Conservation (phyloP, 2,888 invertebrate species). For the Siphlonurus alternatus region DNA sequence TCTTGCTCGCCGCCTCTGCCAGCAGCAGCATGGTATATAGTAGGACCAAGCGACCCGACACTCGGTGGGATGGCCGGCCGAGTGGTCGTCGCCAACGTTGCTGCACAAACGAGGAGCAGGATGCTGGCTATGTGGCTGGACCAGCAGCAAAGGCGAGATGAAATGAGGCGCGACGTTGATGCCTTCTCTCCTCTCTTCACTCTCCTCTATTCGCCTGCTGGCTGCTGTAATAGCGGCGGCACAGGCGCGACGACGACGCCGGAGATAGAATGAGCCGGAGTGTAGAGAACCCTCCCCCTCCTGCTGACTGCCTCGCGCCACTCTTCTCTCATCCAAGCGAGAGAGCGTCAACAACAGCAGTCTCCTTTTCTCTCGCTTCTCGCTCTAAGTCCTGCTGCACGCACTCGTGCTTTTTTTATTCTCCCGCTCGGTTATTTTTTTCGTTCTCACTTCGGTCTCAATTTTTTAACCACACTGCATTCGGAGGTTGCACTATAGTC, state of each 20-base stretch:
- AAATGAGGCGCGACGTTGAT: neutral
- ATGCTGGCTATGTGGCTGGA: neutral
- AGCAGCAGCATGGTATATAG: too few relatives aligned
- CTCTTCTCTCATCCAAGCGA: neutral
- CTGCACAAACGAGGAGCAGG: neutral
- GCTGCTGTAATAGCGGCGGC: neutral
- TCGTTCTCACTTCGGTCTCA: neutral
- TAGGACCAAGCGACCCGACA: too few relatives aligned
- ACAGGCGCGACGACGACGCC: neutral
- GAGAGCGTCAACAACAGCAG: neutral
- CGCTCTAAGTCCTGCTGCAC: too few relatives aligned
- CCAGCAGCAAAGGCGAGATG: neutral
- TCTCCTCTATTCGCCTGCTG: neutral
- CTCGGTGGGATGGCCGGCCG: neutral
- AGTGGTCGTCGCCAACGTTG: neutral
- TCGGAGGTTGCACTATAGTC: neutral
- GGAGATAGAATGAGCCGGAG: neutral
- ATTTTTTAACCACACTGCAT: neutral
- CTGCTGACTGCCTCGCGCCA: neutral
- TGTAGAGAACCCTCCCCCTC: neutral
- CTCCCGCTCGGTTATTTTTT: neutral
- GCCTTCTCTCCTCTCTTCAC: too few relatives aligned
- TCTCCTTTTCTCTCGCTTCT: neutral
- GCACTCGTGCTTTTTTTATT: neutral
- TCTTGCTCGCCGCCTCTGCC: neutral